These are phyloP conservation scores for Rynchops niger DNA, from an alignment of 2,113 vertebrate species.

Conservation along the genomic window DNA sequence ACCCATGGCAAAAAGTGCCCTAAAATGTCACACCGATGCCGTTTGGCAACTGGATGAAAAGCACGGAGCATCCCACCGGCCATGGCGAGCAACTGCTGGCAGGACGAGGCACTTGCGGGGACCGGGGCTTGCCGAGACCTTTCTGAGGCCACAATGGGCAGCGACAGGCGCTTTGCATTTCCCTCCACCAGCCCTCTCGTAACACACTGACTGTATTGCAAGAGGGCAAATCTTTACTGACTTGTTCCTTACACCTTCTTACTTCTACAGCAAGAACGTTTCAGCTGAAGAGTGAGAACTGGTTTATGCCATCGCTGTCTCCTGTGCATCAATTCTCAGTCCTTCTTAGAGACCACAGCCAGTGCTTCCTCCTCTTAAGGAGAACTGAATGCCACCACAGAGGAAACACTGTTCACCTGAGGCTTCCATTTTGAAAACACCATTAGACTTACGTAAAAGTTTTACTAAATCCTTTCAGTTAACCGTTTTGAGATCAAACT, in stretches of 20 bases:
- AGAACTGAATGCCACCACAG: background rate
- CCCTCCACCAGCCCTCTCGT: background rate
- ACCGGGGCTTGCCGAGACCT: fast-evolving
- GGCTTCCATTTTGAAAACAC: background rate
- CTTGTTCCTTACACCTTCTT: background rate
- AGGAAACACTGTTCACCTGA: background rate
- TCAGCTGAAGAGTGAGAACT: background rate
- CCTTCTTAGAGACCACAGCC: background rate
- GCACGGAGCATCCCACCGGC: background rate
- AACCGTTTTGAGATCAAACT: background rate
- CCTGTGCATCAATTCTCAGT: background rate
- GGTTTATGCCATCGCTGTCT: fast-evolving
- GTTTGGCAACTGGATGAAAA: fast-evolving
- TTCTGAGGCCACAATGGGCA: background rate
- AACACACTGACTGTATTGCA: no score
- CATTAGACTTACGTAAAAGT: background rate
- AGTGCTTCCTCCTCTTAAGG: background rate
- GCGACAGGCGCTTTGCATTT: fast-evolving
- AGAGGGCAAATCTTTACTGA: background rate
- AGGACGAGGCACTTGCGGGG: fast-evolving
- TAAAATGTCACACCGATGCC: fast-evolving
- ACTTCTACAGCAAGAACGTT: fast-evolving
- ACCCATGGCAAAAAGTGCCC: background rate
- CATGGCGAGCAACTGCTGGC: background rate
- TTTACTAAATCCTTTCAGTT: background rate